Percentiles rank a stretch among this genome's conserved stretches.
Conservation (phyloP, 2,113 vertebrate genomes). For the Galemys pyrenaicus region DNA sequence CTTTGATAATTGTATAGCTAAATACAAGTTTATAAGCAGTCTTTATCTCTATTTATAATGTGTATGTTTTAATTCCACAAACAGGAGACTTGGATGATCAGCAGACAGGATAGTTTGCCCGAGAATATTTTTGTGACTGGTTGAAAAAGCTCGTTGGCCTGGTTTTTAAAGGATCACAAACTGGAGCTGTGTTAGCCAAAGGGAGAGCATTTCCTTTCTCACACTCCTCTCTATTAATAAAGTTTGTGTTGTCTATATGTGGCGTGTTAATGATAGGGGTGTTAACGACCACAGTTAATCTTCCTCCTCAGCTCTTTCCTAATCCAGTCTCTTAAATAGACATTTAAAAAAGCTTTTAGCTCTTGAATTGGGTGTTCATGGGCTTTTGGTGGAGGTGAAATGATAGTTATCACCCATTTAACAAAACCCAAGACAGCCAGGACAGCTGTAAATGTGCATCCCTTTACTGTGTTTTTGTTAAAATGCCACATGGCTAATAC, state of each 20-base stretch:
- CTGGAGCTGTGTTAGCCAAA: conserved; percentile 12
- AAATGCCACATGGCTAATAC: conserved; percentile 67
- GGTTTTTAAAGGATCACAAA: conserved; percentile 55
- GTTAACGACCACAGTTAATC: conserved; percentile 77
- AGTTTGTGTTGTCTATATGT: conserved; percentile 71
- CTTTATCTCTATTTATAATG: neutral
- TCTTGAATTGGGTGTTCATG: conserved; percentile 64
- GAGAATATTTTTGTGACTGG: conserved; percentile 34
- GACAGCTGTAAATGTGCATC: conserved; percentile 63
- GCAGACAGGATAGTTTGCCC: neutral
- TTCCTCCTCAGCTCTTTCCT: conserved; percentile 69
- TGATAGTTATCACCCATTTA: conserved; percentile 74
- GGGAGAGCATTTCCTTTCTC: conserved; percentile 42
- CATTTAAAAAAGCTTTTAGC: conserved; percentile 78
- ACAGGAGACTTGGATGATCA: conserved; percentile 18
- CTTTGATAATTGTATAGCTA: neutral
- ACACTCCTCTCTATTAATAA: conserved; percentile 70
- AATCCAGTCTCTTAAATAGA: conserved; percentile 75
- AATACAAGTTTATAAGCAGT: conserved; percentile 2
- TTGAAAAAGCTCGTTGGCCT: conserved; percentile 14
- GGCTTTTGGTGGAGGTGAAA: conserved; percentile 65
- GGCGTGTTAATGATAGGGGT: conserved; percentile 75
- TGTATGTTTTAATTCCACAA: conserved; percentile 35
- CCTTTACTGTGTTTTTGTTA: conserved; percentile 66
- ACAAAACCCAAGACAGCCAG: conserved; percentile 66